Conservation (phyloP, 2,113 vertebrate species). For the Henicopernis longicauda region DNA sequence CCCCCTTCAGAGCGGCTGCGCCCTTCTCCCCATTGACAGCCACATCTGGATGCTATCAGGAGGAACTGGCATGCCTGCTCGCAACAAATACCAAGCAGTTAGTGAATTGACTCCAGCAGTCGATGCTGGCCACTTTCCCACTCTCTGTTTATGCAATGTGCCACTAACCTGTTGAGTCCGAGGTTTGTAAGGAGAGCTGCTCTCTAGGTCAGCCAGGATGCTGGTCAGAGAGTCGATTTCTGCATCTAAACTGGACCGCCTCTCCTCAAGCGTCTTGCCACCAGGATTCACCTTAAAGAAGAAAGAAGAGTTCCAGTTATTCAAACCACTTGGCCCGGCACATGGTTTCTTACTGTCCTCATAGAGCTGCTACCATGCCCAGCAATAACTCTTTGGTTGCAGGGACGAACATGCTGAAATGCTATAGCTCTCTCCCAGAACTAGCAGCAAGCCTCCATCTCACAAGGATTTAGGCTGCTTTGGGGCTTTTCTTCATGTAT, state of each 20-base stretch:
- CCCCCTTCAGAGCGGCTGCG: not conserved
- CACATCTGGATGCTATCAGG: slow-evolving; percentile 62
- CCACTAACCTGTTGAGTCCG: slow-evolving; percentile 81
- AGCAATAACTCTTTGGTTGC: not conserved
- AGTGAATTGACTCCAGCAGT: slow-evolving; percentile 50
- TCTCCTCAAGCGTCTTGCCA: slow-evolving; percentile 89
- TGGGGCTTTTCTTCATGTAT: not conserved
- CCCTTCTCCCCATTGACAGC: slow-evolving; percentile 25
- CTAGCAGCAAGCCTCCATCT: not conserved
- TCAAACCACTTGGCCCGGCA: not conserved
- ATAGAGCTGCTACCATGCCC: not conserved
- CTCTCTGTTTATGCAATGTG: not conserved
- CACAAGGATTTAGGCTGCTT: not conserved
- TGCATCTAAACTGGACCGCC: slow-evolving; percentile 92
- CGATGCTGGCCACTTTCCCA: not conserved
- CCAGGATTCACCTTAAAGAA: slow-evolving; percentile 77
- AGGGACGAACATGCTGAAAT: not conserved
- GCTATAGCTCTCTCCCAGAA: not conserved
- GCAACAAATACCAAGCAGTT: slow-evolving; percentile 11
- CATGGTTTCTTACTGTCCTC: not conserved
- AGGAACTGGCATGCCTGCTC: not conserved
- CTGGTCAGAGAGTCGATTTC: slow-evolving; percentile 97
- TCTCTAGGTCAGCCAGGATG: slow-evolving; percentile 95
- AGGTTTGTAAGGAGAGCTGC: slow-evolving; percentile 93
- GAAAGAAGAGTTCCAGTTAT: not conserved